Conservation (phyloP, 2,888 invertebrate species). For the Sussaba pulchella region DNA sequence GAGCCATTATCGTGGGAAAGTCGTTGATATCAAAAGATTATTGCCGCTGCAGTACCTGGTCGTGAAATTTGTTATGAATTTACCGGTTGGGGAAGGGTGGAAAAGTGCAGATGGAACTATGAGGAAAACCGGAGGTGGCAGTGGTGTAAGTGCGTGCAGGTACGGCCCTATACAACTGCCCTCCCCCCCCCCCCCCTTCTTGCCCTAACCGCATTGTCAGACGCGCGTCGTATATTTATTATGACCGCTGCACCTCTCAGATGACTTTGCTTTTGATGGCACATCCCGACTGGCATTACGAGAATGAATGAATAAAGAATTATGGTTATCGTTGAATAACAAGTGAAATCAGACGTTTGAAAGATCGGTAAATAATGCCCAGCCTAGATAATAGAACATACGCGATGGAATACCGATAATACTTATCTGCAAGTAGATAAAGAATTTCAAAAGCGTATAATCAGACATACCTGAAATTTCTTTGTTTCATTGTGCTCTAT, state of each 20-base stretch:
- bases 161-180: neutral
- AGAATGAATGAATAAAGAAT: conserved; percentile 48
- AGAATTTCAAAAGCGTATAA: neutral
- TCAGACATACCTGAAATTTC: neutral
- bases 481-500: neutral
- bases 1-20: conserved; percentile 19
- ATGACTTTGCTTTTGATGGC: conserved; percentile 37
- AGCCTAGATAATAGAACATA: neutral
- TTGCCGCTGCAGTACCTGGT: conserved; percentile 1
- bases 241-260: conserved; percentile 13
- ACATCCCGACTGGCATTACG: conserved; percentile 30
- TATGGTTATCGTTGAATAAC: conserved; percentile 41
- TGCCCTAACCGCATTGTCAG: conserved; percentile 32
- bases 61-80: conserved; percentile 42
- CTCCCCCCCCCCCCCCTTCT: too few relatives aligned
- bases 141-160: neutral
- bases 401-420: neutral
- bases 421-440: neutral
- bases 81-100: conserved; percentile 2
- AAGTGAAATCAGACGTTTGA: conserved; percentile 11
- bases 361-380: neutral
- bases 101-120: conserved; percentile 18
- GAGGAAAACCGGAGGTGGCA: conserved; percentile 22
- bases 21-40: conserved; percentile 28
- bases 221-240: conserved; percentile 30